Evolutionary conservation across 2,113 vertebrate genomes (phyloP).

Genomic region (Clupea harengus): DNA sequence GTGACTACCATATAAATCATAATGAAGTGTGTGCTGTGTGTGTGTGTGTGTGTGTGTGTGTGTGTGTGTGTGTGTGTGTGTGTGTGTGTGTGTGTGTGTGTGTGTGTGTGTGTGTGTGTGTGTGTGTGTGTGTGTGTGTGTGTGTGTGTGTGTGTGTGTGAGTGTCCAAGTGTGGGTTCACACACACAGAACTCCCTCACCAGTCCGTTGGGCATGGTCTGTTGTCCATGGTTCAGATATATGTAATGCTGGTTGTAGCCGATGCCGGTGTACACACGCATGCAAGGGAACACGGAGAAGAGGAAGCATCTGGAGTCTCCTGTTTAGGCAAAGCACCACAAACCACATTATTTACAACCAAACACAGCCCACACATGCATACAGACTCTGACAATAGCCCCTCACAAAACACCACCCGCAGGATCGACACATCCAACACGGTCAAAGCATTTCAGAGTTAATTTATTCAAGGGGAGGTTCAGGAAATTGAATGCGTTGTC

Average conservation of each 20-base stretch:
- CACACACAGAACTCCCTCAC: background rate
- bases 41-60: no score
- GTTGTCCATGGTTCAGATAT: slow-evolving; percentile 92
- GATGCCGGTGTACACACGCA: slow-evolving; percentile 79
- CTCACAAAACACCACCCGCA: background rate
- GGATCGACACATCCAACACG: background rate
- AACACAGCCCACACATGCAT: background rate
- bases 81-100: no score
- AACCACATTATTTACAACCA: background rate
- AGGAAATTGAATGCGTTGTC: no score
- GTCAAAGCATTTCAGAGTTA: no score
- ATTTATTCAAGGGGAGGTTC: no score
- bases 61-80: no score
- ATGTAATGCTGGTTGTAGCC: slow-evolving; percentile 95
- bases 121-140: background rate
- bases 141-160: background rate
- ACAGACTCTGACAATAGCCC: no score
- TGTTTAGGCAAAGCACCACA: slow-evolving; percentile 51
- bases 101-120: no score
- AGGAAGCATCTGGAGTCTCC: slow-evolving; percentile 90
- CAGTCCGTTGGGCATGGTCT: slow-evolving; percentile 96
- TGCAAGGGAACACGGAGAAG: slow-evolving; percentile 79
- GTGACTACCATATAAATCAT: no score
- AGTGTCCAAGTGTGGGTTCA: background rate
- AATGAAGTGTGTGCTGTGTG: background rate